Percentiles rank a stretch among this genome's conserved stretches.
Evolutionary conservation across 2,797 vertebrate genomes (phyloP).

Genomic region (Orientallactaga sibirica): DNA sequence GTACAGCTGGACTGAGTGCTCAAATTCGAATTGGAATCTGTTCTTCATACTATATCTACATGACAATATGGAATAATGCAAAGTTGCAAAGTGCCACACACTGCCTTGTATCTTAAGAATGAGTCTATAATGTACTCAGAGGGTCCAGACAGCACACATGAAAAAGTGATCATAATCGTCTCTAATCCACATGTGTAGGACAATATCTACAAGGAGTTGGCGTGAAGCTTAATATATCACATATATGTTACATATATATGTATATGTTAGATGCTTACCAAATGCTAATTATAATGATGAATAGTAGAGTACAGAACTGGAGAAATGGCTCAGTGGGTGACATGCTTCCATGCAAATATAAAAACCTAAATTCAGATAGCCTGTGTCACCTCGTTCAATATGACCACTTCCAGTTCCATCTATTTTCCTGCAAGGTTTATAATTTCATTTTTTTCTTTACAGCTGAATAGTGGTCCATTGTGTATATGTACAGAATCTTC

Average conservation of each 20-base stretch:
- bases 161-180: neutral
- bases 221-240: neutral
- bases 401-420: too few species aligned
- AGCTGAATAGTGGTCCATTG: too few species aligned
- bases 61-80: neutral
- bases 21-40: neutral
- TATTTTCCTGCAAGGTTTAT: too few species aligned
- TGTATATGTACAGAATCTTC: too few species aligned
- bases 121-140: neutral
- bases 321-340: neutral
- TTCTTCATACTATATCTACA: neutral
- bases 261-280: neutral
- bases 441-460: too few species aligned
- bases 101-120: neutral
- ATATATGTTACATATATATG: neutral
- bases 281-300: conserved; percentile 6
- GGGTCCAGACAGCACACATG: neutral
- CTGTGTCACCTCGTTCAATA: too few species aligned
- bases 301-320: neutral
- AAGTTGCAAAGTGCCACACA: neutral
- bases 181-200: neutral
- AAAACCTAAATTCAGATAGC: neutral
- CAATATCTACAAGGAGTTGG: neutral
- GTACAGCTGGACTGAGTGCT: neutral
- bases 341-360: neutral